These are phyloP conservation scores for Uloborus plumipes DNA, from an alignment of 2,888 invertebrate species.

Conservation along the genomic window DNA sequence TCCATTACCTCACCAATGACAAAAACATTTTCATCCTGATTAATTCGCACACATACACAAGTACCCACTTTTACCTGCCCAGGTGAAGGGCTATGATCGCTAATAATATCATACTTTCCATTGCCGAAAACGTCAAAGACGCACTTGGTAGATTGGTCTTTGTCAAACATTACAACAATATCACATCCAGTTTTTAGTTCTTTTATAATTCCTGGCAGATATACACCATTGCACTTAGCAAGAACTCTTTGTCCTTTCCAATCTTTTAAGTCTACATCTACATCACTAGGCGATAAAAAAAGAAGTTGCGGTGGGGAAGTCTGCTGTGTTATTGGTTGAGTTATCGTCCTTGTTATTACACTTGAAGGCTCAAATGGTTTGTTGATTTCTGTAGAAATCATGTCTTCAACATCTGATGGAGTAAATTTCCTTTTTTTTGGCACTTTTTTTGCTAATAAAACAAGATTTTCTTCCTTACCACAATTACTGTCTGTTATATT, in stretches of 20 bases:
- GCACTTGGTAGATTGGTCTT: slow-evolving; percentile 51
- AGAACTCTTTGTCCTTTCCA: slow-evolving; percentile 94
- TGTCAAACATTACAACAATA: slow-evolving; percentile 61
- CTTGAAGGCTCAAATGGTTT: slow-evolving; percentile 44
- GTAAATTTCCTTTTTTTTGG: slow-evolving; percentile 94
- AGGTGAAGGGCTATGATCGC: slow-evolving; percentile 87
- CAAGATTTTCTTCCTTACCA: slow-evolving; percentile 33
- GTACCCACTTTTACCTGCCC: slow-evolving; percentile 83
- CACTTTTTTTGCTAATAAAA: slow-evolving; percentile 77
- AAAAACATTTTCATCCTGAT: slow-evolving; percentile 79
- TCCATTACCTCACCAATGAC: slow-evolving; percentile 86
- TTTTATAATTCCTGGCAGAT: slow-evolving; percentile 90
- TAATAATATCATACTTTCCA: slow-evolving; percentile 63
- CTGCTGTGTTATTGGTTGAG: slow-evolving; percentile 25
- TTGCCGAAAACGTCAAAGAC: slow-evolving; percentile 58
- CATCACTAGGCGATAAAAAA: slow-evolving; percentile 44
- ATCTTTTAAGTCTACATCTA: slow-evolving; percentile 85
- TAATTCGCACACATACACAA: slow-evolving; percentile 79
- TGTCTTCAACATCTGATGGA: slow-evolving; percentile 82
- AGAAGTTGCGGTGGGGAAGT: slow-evolving; percentile 43
- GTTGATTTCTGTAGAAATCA: slow-evolving; percentile 69
- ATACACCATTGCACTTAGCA: slow-evolving; percentile 85
- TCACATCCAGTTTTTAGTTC: slow-evolving; percentile 67
- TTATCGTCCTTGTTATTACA: slow-evolving; percentile 48
- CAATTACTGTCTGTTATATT: slow-evolving; percentile 34